Evolutionary conservation across 2,113 vertebrate species (phyloP).

Genomic region (Bujurquina vittata): DNA sequence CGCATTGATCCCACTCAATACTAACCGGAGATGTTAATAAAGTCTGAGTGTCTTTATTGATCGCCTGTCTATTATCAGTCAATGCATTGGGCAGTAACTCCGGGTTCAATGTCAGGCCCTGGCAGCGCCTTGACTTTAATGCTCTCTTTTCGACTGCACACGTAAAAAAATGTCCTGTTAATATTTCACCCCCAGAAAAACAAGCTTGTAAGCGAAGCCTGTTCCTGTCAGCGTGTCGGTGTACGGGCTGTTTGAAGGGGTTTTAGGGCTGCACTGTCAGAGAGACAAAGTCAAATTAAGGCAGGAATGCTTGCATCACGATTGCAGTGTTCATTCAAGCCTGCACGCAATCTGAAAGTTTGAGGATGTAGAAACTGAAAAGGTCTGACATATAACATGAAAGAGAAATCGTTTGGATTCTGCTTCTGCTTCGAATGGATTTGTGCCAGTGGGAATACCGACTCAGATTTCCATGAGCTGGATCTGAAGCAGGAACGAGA

Average conservation of each 20-base stretch:
- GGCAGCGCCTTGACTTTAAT: conserved; percentile 15
- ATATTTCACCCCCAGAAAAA: not conserved
- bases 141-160: not conserved
- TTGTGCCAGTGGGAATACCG: not conserved
- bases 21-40: conserved; percentile 73
- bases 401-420: not conserved
- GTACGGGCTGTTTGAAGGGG: not conserved
- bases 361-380: accelerated
- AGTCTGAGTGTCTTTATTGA: conserved; percentile 66
- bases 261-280: too few relatives aligned
- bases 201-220: not conserved
- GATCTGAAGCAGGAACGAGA: not conserved
- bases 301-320: not conserved
- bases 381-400: not conserved
- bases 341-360: not conserved
- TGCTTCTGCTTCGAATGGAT: not conserved
- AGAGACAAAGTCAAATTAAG: not conserved
- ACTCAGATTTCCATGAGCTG: not conserved
- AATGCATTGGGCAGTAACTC: conserved; percentile 31
- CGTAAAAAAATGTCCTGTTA: not conserved
- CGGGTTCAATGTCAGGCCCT: conserved; percentile 54
- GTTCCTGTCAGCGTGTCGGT: not conserved
- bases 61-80: conserved; percentile 61
- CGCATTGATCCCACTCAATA: conserved; percentile 58
- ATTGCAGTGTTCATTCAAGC: not conserved